These are phyloP conservation scores for Phalacrocorax aristotelis DNA, from an alignment of 2,113 vertebrate genomes.

Conservation along the genomic window DNA sequence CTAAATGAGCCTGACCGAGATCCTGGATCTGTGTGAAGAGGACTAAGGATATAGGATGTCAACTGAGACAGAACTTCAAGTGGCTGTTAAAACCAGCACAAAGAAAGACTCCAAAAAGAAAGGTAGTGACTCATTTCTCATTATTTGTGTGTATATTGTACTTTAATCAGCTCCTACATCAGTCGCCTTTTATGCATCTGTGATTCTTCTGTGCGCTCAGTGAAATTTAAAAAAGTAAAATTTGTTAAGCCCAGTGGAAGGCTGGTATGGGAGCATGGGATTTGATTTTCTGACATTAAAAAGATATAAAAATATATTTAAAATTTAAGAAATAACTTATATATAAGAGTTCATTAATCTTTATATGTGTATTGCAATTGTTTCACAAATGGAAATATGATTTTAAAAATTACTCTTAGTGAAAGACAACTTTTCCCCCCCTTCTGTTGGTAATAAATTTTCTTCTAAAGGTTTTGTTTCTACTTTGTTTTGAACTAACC, in stretches of 20 bases:
- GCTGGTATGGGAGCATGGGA: background rate
- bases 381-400: background rate
- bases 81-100: slow-evolving; percentile 97
- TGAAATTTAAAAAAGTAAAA: background rate
- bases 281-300: background rate
- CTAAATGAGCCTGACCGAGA: slow-evolving; percentile 95
- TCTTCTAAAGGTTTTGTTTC: background rate
- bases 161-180: background rate
- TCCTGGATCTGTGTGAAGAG: slow-evolving; percentile 88
- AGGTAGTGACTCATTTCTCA: slow-evolving; percentile 78
- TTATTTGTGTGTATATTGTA: background rate
- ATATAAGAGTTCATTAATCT: background rate
- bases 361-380: background rate
- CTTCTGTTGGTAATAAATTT: background rate
- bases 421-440: background rate
- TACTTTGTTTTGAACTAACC: background rate
- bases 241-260: background rate
- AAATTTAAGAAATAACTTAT: background rate
- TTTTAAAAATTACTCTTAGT: background rate
- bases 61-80: slow-evolving; percentile 99
- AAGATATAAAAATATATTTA: background rate
- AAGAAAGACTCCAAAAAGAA: slow-evolving; percentile 98
- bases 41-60: slow-evolving; percentile 98
- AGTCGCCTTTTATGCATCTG: background rate
- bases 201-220: background rate